Conservation (phyloP, 1,140 invertebrate species). For the Maniola jurtina region DNA sequence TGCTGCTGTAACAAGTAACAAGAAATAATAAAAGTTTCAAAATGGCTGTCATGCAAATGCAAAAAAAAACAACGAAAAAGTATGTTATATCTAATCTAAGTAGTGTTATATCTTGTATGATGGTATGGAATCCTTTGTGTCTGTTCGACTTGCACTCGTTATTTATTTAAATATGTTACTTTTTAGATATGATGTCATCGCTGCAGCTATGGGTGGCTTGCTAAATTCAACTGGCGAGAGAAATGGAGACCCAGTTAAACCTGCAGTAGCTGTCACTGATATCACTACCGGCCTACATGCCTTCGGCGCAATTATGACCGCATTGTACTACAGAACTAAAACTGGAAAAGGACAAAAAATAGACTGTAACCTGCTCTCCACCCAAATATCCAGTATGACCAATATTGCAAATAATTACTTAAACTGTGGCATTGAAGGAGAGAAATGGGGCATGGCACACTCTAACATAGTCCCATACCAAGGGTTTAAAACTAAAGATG, state of each 20-base stretch:
- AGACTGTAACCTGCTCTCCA: slow-evolving; percentile 95
- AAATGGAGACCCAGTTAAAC: slow-evolving; percentile 92
- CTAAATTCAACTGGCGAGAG: slow-evolving; percentile 93
- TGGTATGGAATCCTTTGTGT: too few relatives aligned
- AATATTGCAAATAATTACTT: slow-evolving; percentile 95
- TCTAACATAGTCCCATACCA: slow-evolving; percentile 97
- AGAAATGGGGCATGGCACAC: slow-evolving; percentile 93
- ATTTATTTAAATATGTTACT: too few relatives aligned
- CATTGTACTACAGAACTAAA: slow-evolving; percentile 87
- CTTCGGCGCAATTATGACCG: slow-evolving; percentile 96
- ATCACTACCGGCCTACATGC: slow-evolving; percentile 95
- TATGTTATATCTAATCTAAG: too few relatives aligned
- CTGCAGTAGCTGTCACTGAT: slow-evolving; percentile 96
- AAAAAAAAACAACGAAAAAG: too few relatives aligned
- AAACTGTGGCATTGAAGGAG: slow-evolving; percentile 89
- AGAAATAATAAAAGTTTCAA: too few relatives aligned
- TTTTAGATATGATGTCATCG: slow-evolving; percentile 92
- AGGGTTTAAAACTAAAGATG: slow-evolving; percentile 89
- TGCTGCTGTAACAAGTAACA: too few relatives aligned
- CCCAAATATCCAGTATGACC: slow-evolving; percentile 92
- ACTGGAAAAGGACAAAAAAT: slow-evolving; percentile 95
- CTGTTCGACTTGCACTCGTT: not conserved
- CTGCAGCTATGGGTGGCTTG: slow-evolving; percentile 94
- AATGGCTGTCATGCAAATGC: too few relatives aligned
- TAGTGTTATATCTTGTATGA: too few relatives aligned